These are phyloP conservation scores for Drusus annulatus DNA, from an alignment of 1,140 invertebrate species.

Conservation along the genomic window DNA sequence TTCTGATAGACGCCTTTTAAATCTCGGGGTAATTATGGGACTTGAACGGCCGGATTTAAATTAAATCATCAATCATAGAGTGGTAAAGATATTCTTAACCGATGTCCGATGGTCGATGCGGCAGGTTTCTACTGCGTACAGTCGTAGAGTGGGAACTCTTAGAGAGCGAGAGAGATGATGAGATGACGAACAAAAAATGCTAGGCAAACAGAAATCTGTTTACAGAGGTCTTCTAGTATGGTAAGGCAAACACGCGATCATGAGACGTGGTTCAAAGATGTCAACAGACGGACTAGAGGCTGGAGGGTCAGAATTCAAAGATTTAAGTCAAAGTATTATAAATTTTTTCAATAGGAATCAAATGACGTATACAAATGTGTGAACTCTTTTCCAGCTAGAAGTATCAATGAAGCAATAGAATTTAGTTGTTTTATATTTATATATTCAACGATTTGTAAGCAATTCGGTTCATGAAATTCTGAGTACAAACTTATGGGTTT, in stretches of 20 bases:
- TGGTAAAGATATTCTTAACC: not conserved
- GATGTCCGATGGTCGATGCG: conserved; percentile 14
- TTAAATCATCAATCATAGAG: conserved; percentile 26
- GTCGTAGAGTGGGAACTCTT: not conserved
- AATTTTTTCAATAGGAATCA: not conserved
- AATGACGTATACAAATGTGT: not conserved
- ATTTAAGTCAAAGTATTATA: not conserved
- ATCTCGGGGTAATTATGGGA: conserved; percentile 25
- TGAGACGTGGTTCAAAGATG: conserved; percentile 32
- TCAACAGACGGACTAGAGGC: conserved; percentile 10
- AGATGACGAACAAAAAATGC: conserved; percentile 47
- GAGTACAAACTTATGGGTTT: no score
- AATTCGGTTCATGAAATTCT: no score
- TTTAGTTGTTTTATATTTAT: no score
- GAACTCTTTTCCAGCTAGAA: no score
- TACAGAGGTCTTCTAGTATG: conserved; percentile 50
- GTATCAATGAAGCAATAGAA: no score
- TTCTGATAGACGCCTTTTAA: not conserved
- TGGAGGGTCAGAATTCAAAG: not conserved
- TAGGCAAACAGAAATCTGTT: conserved; percentile 49
- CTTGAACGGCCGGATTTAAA: conserved; percentile 6
- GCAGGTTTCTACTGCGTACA: not conserved
- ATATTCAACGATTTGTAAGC: no score
- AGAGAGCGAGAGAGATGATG: not conserved
- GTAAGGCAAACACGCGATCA: conserved; percentile 34